Conservation (phyloP, 2,888 invertebrate species). For the Lepas anatifera region DNA sequence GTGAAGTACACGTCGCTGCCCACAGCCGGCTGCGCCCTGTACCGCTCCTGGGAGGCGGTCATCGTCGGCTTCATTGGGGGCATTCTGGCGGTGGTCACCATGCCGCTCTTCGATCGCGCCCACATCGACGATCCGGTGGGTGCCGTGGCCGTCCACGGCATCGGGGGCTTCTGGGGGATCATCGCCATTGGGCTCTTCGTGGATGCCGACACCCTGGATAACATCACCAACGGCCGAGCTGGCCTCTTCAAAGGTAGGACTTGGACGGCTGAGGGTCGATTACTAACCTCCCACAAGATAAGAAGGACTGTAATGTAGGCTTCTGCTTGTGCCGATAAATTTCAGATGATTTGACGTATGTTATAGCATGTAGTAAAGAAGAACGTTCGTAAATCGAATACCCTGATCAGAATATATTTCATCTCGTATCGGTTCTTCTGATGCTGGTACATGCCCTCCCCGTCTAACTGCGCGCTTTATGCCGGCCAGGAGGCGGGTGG, state of each 20-base stretch:
- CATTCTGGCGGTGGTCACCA: slow-evolving; percentile 51
- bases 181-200: slow-evolving; percentile 80
- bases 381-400: too few relatives aligned
- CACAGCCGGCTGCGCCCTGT: slow-evolving; percentile 70
- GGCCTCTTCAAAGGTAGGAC: slow-evolving; percentile 36
- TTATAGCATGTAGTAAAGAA: too few relatives aligned
- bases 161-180: slow-evolving; percentile 49
- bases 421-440: too few relatives aligned
- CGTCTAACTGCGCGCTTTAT: too few relatives aligned
- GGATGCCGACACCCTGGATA: slow-evolving; percentile 65
- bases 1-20: too few relatives aligned
- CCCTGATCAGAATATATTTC: too few relatives aligned
- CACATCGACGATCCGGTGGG: slow-evolving; percentile 84
- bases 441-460: too few relatives aligned
- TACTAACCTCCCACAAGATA: too few relatives aligned
- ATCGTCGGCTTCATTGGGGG: slow-evolving; percentile 70
- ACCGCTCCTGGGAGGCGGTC: slow-evolving; percentile 73
- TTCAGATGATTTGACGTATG: too few relatives aligned
- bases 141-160: slow-evolving; percentile 75
- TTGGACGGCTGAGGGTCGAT: too few relatives aligned
- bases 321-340: too few relatives aligned
- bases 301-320: too few relatives aligned
- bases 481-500: slow-evolving; percentile 62
- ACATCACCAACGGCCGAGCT: slow-evolving; percentile 50
- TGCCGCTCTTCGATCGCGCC: slow-evolving; percentile 62